Evolutionary conservation across 1,140 invertebrate genomes (phyloP).

Genomic region (Zaprionus tsacasi): DNA sequence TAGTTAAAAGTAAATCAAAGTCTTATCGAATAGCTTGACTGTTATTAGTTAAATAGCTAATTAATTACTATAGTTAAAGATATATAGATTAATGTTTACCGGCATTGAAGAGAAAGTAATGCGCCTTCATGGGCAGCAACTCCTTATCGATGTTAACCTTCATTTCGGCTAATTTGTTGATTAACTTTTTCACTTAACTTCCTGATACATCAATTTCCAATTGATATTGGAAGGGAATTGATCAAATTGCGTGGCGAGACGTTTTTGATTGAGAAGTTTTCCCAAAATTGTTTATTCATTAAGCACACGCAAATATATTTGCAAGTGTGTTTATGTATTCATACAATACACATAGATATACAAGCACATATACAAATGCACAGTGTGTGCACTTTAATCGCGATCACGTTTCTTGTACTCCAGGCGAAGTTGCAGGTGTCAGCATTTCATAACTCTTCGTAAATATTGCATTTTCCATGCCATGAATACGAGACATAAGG

Average conservation of each 20-base stretch:
- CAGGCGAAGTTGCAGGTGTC: constrained; percentile 30
- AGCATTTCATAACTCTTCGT: constrained; percentile 16
- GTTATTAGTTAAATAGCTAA: neutral
- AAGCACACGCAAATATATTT: constrained; percentile 24
- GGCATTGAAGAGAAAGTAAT: constrained; percentile 95
- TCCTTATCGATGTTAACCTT: constrained; percentile 88
- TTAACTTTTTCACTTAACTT: constrained; percentile 1
- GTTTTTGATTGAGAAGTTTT: constrained; percentile 5
- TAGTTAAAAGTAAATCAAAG: neutral
- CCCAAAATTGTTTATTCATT: constrained; percentile 41
- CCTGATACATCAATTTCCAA: constrained; percentile 15
- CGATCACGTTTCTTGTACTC: constrained; percentile 63
- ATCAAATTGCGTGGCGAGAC: neutral
- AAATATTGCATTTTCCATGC: constrained; percentile 27
- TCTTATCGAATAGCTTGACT: neutral
- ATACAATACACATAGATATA: constrained; percentile 8
- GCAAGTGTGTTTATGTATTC: constrained; percentile 12
- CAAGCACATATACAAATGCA: neutral
- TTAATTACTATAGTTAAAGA: neutral
- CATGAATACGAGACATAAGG: constrained; percentile 5
- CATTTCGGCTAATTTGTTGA: constrained; percentile 53
- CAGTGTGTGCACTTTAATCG: constrained; percentile 18
- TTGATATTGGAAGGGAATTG: constrained; percentile 4
- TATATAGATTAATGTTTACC: constrained; percentile 86
- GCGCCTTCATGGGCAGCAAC: constrained; percentile 93